These are phyloP conservation scores for Microctenopoma lineatum DNA, from an alignment of 2,797 vertebrate genomes.

Conservation along the genomic window DNA sequence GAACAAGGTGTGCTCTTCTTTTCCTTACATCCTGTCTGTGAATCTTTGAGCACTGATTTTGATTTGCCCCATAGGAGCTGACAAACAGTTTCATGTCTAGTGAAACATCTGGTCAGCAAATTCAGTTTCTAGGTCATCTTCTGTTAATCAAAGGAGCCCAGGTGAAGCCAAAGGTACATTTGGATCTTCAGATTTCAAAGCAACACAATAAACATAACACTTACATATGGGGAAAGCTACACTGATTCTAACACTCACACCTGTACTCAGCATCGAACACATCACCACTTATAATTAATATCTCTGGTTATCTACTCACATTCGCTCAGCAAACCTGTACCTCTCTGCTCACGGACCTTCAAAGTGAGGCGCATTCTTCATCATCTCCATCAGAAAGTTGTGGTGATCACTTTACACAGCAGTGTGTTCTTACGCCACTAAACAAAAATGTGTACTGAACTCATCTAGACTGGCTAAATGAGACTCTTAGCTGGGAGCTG, in stretches of 20 bases:
- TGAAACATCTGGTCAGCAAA: slow-evolving; percentile 18
- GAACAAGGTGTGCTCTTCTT: slow-evolving; percentile 48
- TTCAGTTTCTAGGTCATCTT: not conserved
- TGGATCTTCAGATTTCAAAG: not conserved
- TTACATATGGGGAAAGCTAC: no score
- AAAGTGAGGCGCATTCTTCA: not conserved
- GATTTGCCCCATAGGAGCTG: slow-evolving; percentile 13
- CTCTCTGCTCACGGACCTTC: not conserved
- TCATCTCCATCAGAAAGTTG: not conserved
- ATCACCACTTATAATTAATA: not conserved
- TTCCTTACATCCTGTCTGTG: slow-evolving; percentile 13
- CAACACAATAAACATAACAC: not conserved
- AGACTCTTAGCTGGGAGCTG: slow-evolving; percentile 53
- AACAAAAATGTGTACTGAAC: slow-evolving; percentile 49
- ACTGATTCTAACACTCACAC: not conserved
- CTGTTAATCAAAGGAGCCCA: not conserved
- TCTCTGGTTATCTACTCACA: not conserved
- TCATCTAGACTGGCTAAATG: slow-evolving; percentile 57
- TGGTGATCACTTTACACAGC: not conserved
- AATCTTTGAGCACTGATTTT: slow-evolving; percentile 11
- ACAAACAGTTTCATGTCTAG: slow-evolving; percentile 11
- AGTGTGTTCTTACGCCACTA: slow-evolving; percentile 35
- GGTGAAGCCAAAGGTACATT: not conserved
- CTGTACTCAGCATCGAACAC: not conserved
- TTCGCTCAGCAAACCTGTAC: not conserved